A percentile compares a stretch with the other conserved stretches of the same genome.
phyloP scores from a whole-genome alignment of 2,888 invertebrate species.

The Cataglyphis cursor region DNA sequence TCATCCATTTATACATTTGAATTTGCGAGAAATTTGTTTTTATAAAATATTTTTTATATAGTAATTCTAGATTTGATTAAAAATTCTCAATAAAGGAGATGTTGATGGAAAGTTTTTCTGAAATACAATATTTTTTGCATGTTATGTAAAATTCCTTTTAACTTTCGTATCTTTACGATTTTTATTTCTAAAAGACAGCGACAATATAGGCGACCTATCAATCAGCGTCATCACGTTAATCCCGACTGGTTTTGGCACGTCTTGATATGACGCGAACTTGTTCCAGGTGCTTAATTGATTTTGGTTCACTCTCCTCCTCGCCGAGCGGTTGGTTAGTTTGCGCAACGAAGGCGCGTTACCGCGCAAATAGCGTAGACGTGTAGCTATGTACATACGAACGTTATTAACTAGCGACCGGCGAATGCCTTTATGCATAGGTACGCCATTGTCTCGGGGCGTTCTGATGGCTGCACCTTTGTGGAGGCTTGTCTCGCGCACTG shows the following conservation, averaged over 20 bases:
- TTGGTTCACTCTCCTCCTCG: slow-evolving; percentile 1
- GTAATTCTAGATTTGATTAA: background rate
- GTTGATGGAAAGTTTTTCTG: background rate
- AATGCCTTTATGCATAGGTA: slow-evolving; percentile 59
- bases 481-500: slow-evolving; percentile 64
- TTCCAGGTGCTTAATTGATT: slow-evolving; percentile 56
- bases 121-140: too few species aligned
- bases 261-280: slow-evolving; percentile 39
- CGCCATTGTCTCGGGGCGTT: slow-evolving; percentile 65
- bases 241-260: background rate
- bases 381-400: slow-evolving; percentile 52
- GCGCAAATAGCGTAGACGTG: slow-evolving; percentile 55
- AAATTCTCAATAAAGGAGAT: background rate
- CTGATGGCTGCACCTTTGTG: slow-evolving; percentile 60
- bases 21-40: background rate
- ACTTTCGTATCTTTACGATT: background rate
- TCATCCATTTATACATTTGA: background rate
- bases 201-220: background rate
- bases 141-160: background rate
- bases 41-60: background rate
- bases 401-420: slow-evolving; percentile 64
- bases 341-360: slow-evolving; percentile 28
- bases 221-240: slow-evolving; percentile 12
- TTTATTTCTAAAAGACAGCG: background rate
- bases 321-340: slow-evolving; percentile 35